Conservation (phyloP, 2,113 vertebrate genomes). For the Baryphthengus martii region DNA sequence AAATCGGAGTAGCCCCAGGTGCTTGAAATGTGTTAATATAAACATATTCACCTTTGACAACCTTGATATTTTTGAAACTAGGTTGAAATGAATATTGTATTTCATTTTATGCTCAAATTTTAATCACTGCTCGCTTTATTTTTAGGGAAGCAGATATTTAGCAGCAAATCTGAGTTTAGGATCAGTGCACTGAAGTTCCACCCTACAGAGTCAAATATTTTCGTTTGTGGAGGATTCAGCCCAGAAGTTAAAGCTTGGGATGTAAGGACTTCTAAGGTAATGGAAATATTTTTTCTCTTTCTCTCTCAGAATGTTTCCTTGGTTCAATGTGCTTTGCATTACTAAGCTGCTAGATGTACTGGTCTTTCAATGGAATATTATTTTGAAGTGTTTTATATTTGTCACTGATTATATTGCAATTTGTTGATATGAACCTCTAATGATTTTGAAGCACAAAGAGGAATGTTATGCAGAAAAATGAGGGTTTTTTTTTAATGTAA, state of each 20-base stretch:
- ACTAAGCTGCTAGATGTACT: not conserved
- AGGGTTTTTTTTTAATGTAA: not conserved
- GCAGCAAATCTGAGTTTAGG: constrained; percentile 81
- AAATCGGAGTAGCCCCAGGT: not conserved
- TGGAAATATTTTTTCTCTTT: not conserved
- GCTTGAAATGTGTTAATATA: not conserved
- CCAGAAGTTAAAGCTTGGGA: constrained; percentile 92
- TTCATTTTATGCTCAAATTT: not conserved
- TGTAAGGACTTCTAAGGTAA: constrained; percentile 86
- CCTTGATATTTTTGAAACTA: not conserved
- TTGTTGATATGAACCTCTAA: not conserved
- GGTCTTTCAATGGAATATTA: not conserved
- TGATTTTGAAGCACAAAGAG: not conserved
- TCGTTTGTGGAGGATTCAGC: constrained; percentile 92
- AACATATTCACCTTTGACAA: not conserved
- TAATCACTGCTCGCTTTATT: not conserved
- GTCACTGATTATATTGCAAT: not conserved
- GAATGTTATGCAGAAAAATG: not conserved
- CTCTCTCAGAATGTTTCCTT: not conserved
- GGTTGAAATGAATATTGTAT: not conserved
- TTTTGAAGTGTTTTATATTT: not conserved
- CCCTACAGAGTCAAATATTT: constrained; percentile 80
- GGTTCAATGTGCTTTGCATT: not conserved
- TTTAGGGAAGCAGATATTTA: constrained; percentile 82
- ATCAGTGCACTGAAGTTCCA: constrained; percentile 82